Conservation (phyloP, 2,888 invertebrate species). For the Netelia virgata region DNA sequence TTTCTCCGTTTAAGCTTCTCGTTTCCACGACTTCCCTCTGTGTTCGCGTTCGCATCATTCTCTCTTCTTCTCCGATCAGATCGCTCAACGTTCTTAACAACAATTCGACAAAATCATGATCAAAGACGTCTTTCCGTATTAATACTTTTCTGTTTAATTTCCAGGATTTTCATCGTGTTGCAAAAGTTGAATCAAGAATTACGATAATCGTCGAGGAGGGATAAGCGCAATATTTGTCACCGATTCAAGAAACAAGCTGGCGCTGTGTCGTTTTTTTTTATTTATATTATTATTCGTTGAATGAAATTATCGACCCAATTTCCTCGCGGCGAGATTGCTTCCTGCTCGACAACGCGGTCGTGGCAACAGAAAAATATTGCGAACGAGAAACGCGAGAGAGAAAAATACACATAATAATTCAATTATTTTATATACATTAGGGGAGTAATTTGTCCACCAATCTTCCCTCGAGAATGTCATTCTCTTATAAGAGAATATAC, state of each 20-base stretch:
- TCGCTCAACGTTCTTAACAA: conserved; percentile 57
- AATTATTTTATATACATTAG: not conserved
- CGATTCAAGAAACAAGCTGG: not conserved
- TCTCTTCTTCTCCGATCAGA: conserved; percentile 50
- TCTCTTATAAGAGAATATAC: too few relatives aligned
- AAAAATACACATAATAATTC: not conserved
- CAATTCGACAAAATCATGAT: conserved; percentile 23
- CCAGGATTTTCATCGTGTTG: conserved; percentile 8
- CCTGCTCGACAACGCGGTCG: conserved; percentile 67
- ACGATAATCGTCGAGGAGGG: not conserved
- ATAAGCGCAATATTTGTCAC: not conserved
- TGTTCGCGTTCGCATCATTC: conserved; percentile 21
- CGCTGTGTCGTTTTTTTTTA: conserved; percentile 57
- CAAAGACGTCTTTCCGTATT: conserved; percentile 37
- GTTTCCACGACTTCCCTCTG: conserved; percentile 35
- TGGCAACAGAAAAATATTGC: conserved; percentile 33
- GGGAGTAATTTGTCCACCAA: too few relatives aligned
- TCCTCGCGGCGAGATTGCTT: conserved; percentile 79
- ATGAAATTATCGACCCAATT: conserved; percentile 78
- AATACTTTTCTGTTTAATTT: conserved; percentile 48
- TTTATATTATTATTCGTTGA: conserved; percentile 62
- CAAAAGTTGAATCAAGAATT: not conserved
- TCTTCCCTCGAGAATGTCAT: too few relatives aligned
- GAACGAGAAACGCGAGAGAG: conserved; percentile 19
- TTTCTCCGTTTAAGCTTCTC: conserved; percentile 58